These are phyloP conservation scores for Sus scrofa DNA, from an alignment of 2,113 vertebrate genomes.

Conservation along the genomic window DNA sequence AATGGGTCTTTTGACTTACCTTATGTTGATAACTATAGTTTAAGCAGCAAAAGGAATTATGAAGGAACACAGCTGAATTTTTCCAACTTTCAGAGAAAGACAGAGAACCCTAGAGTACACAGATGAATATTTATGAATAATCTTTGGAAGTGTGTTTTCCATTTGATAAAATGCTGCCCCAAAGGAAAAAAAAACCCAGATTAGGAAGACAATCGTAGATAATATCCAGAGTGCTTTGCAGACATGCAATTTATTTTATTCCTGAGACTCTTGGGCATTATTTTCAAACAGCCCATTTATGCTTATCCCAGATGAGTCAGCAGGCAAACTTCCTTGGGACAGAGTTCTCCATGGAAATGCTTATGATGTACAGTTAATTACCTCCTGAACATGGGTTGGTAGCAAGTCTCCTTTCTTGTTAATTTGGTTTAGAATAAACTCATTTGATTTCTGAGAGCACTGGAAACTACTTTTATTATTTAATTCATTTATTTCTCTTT, in stretches of 20 bases:
- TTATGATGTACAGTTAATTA: neutral
- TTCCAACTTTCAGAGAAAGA: neutral
- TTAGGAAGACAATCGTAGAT: neutral
- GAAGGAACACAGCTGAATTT: neutral
- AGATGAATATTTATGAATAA: neutral
- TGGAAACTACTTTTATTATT: neutral
- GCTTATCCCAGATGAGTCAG: neutral
- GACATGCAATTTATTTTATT: neutral
- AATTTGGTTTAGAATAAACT: neutral
- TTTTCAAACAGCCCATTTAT: neutral
- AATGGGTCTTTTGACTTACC: constrained; percentile 25
- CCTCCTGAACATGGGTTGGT: neutral
- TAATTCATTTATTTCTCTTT: neutral
- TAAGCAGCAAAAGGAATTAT: neutral
- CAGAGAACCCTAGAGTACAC: neutral
- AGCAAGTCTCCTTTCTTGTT: neutral
- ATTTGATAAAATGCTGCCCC: neutral
- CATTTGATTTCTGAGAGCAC: neutral
- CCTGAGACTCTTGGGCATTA: neutral
- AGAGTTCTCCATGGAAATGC: neutral
- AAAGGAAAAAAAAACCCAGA: neutral
- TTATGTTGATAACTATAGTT: neutral
- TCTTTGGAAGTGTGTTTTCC: neutral
- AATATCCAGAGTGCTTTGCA: neutral
- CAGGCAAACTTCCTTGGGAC: neutral